A percentile compares a stretch with the other conserved stretches of the same genome.
phyloP scores from a whole-genome alignment of 2,888 invertebrate genomes.

The Eupithecia vulgata region DNA sequence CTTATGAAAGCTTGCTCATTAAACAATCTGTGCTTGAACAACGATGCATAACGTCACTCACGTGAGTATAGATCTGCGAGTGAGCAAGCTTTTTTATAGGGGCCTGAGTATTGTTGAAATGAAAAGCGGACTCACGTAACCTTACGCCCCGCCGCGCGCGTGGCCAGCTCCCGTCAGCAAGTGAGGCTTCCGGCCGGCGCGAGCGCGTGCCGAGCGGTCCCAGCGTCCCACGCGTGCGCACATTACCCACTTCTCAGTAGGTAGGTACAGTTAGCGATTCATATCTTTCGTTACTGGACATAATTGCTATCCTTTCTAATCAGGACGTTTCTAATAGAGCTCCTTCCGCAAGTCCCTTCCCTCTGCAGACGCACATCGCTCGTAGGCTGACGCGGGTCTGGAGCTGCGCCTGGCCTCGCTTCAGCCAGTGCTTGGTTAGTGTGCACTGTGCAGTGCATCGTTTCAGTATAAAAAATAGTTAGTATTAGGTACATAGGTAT shows the following conservation, averaged over 20 bases:
- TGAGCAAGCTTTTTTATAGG: too few relatives aligned
- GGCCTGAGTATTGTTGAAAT: too few relatives aligned
- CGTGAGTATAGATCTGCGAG: too few relatives aligned
- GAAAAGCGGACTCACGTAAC: not conserved
- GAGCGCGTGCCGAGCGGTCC: slow-evolving; percentile 33
- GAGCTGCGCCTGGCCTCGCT: too few relatives aligned
- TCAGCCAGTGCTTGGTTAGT: too few relatives aligned
- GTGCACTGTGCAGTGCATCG: too few relatives aligned
- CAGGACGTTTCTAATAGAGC: not conserved
- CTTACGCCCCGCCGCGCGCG: not conserved
- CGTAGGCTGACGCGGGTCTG: too few relatives aligned
- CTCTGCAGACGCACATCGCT: not conserved
- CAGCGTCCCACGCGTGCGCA: slow-evolving; percentile 47
- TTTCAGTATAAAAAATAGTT: too few relatives aligned
- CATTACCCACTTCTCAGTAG: slow-evolving; percentile 37
- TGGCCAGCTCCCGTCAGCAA: slow-evolving; percentile 43
- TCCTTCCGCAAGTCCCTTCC: not conserved
- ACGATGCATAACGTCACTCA: too few relatives aligned
- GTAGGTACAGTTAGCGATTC: slow-evolving; percentile 40
- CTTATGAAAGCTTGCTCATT: too few relatives aligned
- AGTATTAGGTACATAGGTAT: too few relatives aligned
- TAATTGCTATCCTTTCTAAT: slow-evolving; percentile 27
- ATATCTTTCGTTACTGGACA: not conserved
- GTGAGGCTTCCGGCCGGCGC: slow-evolving; percentile 48
- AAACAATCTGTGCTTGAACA: too few relatives aligned